These are phyloP conservation scores for Takifugu bimaculatus DNA, from an alignment of 2,113 vertebrate species.

Conservation along the genomic window DNA sequence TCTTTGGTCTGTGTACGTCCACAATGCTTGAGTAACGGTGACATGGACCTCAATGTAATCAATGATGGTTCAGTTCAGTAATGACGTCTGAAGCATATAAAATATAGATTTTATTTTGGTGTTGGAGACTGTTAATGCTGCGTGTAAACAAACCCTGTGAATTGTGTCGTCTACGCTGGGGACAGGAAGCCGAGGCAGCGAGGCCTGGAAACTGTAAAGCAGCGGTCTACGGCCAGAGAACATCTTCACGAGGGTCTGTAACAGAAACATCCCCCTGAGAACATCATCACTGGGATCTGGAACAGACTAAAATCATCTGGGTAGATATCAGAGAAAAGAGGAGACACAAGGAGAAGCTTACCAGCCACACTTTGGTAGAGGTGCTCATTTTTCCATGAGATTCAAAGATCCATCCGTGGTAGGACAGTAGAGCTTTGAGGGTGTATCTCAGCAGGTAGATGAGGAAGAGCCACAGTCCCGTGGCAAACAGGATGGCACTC, in stretches of 20 bases:
- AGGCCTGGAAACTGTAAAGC: constrained; percentile 93
- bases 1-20: no score
- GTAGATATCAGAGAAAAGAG: neutral
- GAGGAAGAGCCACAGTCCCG: constrained; percentile 83
- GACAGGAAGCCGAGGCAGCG: constrained; percentile 86
- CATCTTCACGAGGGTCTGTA: constrained; percentile 79
- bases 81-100: no score
- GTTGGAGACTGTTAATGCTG: neutral
- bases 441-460: constrained; percentile 83
- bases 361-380: constrained; percentile 85
- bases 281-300: neutral
- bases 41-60: no score
- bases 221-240: constrained; percentile 84
- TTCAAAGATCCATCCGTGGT: constrained; percentile 95
- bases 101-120: no score
- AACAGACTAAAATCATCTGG: neutral
- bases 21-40: no score
- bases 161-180: constrained; percentile 85
- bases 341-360: constrained; percentile 49
- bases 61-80: no score
- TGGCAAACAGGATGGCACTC: constrained; percentile 83
- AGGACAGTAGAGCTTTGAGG: constrained; percentile 86
- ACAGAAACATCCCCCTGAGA: constrained; percentile 13
- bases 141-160: constrained; percentile 72
- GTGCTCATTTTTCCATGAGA: constrained; percentile 82